Evolutionary conservation across 2,888 invertebrate species (phyloP), one percentile per base, ranked within the genome.

Genomic region (Holacanthella duospinosa): DNA sequence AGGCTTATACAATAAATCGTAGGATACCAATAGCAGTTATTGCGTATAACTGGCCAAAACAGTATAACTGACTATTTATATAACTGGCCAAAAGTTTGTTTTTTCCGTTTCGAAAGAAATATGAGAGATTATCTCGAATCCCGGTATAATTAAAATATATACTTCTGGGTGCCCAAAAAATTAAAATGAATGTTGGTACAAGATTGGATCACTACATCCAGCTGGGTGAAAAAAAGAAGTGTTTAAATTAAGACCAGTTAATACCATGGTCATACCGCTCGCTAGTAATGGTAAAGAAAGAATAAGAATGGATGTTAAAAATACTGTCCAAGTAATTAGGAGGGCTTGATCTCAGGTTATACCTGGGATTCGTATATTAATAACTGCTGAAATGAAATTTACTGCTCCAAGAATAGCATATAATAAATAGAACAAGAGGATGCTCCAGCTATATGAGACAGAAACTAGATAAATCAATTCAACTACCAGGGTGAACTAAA

Each of bases 151-250:
- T n/a, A n/a, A n/a, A n/a, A n/a, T n/a, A n/a, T n/a, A n/a, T n/a
- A n/a, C n/a, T n/a, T n/a, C n/a, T n/a, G n/a, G n/a, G n/a, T n/a
- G n/a, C n/a, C n/a, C n/a, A n/a, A n/a, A n/a, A n/a, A n/a, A 89
- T 84, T 88, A 89, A 80, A 90, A 88, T 82, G 89, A 79, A 77
- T n/a, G n/a, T n/a, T n/a, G n/a, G n/a, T n/a, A n/a, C n/a, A n/a
- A n/a, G n/a, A n/a, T n/a, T n/a, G n/a, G 89, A 88, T 83, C 36
- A 12, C 36, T 16, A 12, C 36, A 6, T 36, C 36, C 36, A 12
- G 36, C 36, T 12, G 36, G 36, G 36, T 36, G 9, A 36, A 36
- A 36, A n/a, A 36, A 36, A 36, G 36, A 12, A 16, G 36, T 36
- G 16, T 36, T 36, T 6, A 36, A 16, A 16, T 36, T 36, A 36